Percentiles rank a stretch among this genome's conserved stretches.
Evolutionary conservation across 2,888 invertebrate genomes (phyloP).

Genomic region (Tetrapedia diversipes): DNA sequence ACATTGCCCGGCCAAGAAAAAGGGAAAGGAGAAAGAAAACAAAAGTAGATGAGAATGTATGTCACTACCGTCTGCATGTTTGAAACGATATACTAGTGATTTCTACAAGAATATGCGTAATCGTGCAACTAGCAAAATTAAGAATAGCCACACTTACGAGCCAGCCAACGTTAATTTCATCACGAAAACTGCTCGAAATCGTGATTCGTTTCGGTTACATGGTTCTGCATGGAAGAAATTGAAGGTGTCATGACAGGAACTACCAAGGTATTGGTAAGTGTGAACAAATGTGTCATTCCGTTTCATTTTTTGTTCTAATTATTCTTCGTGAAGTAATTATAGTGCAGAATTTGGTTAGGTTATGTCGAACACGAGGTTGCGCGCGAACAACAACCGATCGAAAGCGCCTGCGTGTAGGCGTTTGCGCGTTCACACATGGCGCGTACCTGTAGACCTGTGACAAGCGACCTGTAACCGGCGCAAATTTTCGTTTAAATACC

Average conservation of each 20-base stretch:
- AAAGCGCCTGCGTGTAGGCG: slow-evolving; percentile 11
- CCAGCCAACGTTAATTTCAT: background rate
- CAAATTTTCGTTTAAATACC: background rate
- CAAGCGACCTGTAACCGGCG: background rate
- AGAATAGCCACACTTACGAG: background rate
- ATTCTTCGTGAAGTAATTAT: background rate
- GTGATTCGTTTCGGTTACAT: slow-evolving; percentile 2
- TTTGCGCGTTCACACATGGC: background rate
- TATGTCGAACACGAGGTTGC: slow-evolving; percentile 4
- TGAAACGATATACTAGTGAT: background rate
- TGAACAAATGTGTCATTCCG: background rate
- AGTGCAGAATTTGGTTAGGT: background rate
- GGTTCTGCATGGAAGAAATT: background rate
- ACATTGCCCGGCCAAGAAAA: slow-evolving; percentile 6
- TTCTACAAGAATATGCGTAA: background rate
- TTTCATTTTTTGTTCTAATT: background rate
- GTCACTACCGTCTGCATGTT: slow-evolving; percentile 17
- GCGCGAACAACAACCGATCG: background rate
- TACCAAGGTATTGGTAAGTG: slow-evolving; percentile 57
- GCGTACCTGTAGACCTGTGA: too few relatives aligned
- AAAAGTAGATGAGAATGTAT: slow-evolving; percentile 10
- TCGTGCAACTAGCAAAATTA: background rate
- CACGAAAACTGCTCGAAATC: background rate
- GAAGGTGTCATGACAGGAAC: slow-evolving; percentile 45
- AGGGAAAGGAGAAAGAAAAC: slow-evolving; percentile 3